Base-by-base conservation (phyloP, 1,140 invertebrate genomes). In the Drosophila parabipectinata region DNA sequence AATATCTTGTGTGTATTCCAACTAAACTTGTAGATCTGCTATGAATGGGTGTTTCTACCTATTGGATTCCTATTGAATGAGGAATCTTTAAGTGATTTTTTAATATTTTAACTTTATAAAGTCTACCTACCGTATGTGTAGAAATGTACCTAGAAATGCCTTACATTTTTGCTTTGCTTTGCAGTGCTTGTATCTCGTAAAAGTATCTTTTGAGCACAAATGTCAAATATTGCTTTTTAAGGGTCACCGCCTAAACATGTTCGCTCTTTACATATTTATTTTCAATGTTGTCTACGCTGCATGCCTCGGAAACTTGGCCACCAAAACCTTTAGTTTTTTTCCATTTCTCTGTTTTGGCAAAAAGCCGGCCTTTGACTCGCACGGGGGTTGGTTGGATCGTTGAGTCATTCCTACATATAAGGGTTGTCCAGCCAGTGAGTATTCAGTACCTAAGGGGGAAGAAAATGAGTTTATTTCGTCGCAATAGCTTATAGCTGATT, bases 141-240 rank as follows among this genome's bases (percentile, higher is more conserved):
- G 4, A 26, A 26, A 26, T 26, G 26, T 28, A 37, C 34, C 9
- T 44, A 15, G 41, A 15, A 18, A 44, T 18, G 41, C n/a, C 41
- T 21, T 21, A 14, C 14, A 18, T 44, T 21, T 48, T 55, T 50
- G 4, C 18, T 1, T 21, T 48, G 15, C 4, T 34, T 54, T 64
- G 52, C 37, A 18, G 53, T 37, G 37, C 68, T 15, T 15, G 15
- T 15, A 15, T 15, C 15, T 61, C 32, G 30, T 73, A 67, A 87
- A 84, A 87, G 78, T 85, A 72, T 87, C 50, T 83, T 89, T 87
- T 79, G 83, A 87, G 83, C 83, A 87, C 83, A 87, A 87, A 87
- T 79, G 83, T 87, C 83, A 87, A 88, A 87, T 87, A 87, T 87
- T 69, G 83, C 83, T 87, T 88, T 84, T 87, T 87, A 87, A 87